A percentile compares a stretch with the other conserved stretches of the same genome.
These are phyloP conservation scores for Bedellia somnulentella DNA, from an alignment of 2,888 invertebrate species.

Conservation along the genomic window DNA sequence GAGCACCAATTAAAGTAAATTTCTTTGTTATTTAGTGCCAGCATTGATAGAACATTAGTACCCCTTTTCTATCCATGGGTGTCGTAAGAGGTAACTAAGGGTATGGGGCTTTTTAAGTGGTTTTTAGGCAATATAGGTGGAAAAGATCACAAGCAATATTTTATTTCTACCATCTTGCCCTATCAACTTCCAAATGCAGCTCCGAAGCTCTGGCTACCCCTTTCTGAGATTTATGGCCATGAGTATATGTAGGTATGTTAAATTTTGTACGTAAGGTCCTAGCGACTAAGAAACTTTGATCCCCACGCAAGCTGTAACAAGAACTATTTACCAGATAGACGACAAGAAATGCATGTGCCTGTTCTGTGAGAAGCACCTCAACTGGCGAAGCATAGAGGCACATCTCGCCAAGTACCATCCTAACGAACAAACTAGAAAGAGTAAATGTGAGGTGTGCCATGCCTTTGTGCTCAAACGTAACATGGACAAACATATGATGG, in stretches of 20 bases:
- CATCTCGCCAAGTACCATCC: conserved; percentile 25
- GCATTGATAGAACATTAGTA: neutral
- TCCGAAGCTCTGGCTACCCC: too few species aligned
- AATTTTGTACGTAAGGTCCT: neutral
- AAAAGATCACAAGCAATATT: too few species aligned
- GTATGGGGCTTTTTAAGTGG: too few species aligned
- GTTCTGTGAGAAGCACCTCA: conserved; percentile 24
- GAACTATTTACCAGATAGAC: neutral
- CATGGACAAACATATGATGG: conserved; percentile 16
- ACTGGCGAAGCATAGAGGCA: conserved; percentile 20
- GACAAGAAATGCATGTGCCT: conserved; percentile 19
- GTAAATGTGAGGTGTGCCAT: conserved; percentile 28
- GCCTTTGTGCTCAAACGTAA: conserved; percentile 17
- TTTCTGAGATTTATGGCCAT: too few species aligned
- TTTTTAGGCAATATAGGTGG: too few species aligned
- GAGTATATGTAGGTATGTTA: too few species aligned
- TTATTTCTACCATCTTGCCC: too few species aligned
- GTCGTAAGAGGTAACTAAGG: too few species aligned
- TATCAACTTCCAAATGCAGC: too few species aligned
- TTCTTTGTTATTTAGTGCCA: neutral
- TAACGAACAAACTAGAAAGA: conserved; percentile 19
- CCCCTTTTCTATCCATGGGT: too few species aligned
- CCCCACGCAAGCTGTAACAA: neutral
- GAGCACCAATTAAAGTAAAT: neutral
- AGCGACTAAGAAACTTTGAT: neutral